Percentiles rank a stretch among this genome's conserved stretches.
These are phyloP conservation scores for Streptopelia turtur DNA, from an alignment of 2,797 vertebrate species.

Conservation along the genomic window DNA sequence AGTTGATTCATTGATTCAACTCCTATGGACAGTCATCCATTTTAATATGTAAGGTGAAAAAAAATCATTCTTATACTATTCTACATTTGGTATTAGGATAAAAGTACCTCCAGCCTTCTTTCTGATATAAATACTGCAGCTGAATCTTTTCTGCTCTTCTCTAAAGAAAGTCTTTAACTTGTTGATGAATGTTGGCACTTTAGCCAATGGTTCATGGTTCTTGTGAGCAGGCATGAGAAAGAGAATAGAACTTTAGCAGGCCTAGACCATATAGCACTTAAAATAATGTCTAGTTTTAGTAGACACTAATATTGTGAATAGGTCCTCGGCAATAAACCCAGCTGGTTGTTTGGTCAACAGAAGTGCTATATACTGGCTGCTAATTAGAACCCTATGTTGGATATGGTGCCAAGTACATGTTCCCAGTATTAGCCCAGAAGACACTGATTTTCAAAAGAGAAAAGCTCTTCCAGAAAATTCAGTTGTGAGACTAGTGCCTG, in stretches of 20 bases:
- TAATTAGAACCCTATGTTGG: conserved; percentile 25
- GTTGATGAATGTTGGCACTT: not conserved
- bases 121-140: not conserved
- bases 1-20: not conserved
- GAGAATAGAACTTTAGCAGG: not conserved
- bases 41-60: not conserved
- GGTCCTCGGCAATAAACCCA: not conserved
- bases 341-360: conserved; percentile 25
- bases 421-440: conserved; percentile 49
- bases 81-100: not conserved
- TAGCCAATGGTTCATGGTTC: not conserved
- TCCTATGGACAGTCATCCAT: not conserved
- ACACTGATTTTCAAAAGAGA: conserved; percentile 46
- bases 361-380: conserved; percentile 6
- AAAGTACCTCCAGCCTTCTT: not conserved
- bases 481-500: conserved; percentile 10
- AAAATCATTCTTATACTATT: not conserved
- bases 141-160: not conserved
- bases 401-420: conserved; percentile 5
- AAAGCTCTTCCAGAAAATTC: conserved; percentile 33
- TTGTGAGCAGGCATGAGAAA: not conserved
- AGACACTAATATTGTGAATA: not conserved
- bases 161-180: not conserved
- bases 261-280: not conserved
- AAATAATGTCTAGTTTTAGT: not conserved